Conservation (phyloP, 2,888 invertebrate genomes). For the Theodoxus fluviatilis region DNA sequence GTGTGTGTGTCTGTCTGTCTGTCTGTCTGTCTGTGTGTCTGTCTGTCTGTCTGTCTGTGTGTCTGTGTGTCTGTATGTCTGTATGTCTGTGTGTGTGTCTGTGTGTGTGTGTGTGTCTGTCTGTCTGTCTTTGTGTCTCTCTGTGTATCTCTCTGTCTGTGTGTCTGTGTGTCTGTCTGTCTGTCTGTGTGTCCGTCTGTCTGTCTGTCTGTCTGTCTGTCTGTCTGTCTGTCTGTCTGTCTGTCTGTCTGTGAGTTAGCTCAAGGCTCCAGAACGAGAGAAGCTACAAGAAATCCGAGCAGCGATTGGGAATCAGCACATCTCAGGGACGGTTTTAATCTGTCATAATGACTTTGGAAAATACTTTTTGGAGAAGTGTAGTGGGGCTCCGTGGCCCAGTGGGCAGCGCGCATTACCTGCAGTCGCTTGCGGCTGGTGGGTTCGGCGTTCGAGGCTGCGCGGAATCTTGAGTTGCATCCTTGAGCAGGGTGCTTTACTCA, state of each 20-base stretch:
- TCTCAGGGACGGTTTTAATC: too few relatives aligned
- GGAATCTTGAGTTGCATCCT: too few relatives aligned
- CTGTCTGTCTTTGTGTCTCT: background rate
- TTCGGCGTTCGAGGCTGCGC: too few relatives aligned
- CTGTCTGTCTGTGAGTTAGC: background rate
- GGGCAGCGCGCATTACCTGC: too few relatives aligned
- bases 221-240: background rate
- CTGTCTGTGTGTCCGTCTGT: background rate
- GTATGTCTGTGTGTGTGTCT: conserved; percentile 16
- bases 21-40: background rate
- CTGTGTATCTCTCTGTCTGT: background rate
- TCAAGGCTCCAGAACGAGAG: too few relatives aligned
- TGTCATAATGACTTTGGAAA: too few relatives aligned
- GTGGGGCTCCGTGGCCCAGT: too few relatives aligned
- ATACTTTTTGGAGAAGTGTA: too few relatives aligned
- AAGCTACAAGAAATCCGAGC: too few relatives aligned
- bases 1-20: background rate
- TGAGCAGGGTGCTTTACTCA: too few relatives aligned
- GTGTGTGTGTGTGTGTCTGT: conserved; percentile 14
- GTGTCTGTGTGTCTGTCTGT: background rate
- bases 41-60: background rate
- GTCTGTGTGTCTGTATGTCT: background rate
- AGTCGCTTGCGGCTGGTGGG: too few relatives aligned
- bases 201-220: conserved; percentile 9
- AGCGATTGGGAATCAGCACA: too few relatives aligned